phyloP scores from a whole-genome alignment of 2,113 vertebrate genomes.

The Hypocryptadius cinnamomeus region DNA sequence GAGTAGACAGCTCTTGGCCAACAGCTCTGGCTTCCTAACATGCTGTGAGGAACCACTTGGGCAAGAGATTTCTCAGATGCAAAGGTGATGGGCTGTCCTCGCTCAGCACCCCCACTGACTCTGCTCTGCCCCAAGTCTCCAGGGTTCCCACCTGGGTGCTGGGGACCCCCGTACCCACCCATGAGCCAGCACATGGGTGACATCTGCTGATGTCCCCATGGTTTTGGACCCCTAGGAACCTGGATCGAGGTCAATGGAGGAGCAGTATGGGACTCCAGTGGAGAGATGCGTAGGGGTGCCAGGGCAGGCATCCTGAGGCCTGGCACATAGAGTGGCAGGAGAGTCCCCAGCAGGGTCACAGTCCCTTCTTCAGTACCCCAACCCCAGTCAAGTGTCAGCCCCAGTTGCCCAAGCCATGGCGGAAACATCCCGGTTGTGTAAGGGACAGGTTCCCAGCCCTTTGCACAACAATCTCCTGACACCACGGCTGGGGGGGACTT shows the following conservation, averaged over 20 bases:
- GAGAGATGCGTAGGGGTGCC: background rate
- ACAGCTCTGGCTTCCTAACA: background rate
- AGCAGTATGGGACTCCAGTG: background rate
- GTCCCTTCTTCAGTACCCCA: background rate
- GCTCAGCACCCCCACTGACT: background rate
- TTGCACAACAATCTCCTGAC: conserved; percentile 6
- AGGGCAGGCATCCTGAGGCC: background rate
- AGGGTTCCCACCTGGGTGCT: background rate
- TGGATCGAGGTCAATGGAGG: background rate
- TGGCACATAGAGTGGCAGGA: background rate
- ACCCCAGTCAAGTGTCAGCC: background rate
- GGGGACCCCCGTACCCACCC: fast-evolving
- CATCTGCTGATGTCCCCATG: background rate
- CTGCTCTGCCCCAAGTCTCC: background rate
- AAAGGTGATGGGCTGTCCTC: background rate
- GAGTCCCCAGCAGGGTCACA: background rate
- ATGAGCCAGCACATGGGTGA: background rate
- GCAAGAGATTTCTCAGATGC: conserved; percentile 1
- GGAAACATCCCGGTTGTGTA: background rate
- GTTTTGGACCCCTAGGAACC: background rate
- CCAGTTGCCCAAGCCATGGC: background rate
- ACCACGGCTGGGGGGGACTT: fast-evolving
- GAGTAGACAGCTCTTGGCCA: background rate
- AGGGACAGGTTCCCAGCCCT: conserved; percentile 23
- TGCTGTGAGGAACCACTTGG: background rate